Conservation (phyloP, 2,797 vertebrate genomes). For the Taeniopygia guttata region DNA sequence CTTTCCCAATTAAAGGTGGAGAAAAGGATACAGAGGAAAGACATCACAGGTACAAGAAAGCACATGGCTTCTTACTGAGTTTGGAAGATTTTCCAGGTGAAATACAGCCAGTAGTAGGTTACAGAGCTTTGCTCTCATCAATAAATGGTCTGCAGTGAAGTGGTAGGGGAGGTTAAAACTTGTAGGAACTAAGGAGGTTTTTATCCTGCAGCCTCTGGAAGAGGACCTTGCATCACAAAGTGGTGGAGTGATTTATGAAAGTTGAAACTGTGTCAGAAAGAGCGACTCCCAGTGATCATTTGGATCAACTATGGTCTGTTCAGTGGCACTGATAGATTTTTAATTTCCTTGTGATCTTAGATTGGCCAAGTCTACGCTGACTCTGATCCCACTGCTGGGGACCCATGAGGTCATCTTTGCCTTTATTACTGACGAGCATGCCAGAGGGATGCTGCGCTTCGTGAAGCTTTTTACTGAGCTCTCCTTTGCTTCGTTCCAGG, state of each 20-base stretch:
- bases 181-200: neutral
- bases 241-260: neutral
- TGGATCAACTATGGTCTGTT: neutral
- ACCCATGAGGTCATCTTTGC: conserved; percentile 98
- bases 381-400: conserved; percentile 92
- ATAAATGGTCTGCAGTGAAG: neutral
- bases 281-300: neutral
- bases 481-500: conserved; percentile 97
- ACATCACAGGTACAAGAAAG: neutral
- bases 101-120: neutral
- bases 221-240: neutral
- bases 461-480: conserved; percentile 93
- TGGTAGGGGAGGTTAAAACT: neutral
- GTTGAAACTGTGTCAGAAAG: neutral
- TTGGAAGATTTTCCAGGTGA: neutral
- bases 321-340: neutral
- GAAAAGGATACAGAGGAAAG: neutral
- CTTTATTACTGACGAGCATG: conserved; percentile 93
- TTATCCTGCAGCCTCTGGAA: neutral
- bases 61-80: neutral
- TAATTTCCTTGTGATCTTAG: conserved; percentile 68
- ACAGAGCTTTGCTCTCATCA: neutral
- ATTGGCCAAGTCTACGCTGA: conserved; percentile 93
- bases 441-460: conserved; percentile 88
- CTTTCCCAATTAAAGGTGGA: neutral